Evolutionary conservation across 1,140 invertebrate species (phyloP).

Genomic region (Schlechtendalia chinensis): DNA sequence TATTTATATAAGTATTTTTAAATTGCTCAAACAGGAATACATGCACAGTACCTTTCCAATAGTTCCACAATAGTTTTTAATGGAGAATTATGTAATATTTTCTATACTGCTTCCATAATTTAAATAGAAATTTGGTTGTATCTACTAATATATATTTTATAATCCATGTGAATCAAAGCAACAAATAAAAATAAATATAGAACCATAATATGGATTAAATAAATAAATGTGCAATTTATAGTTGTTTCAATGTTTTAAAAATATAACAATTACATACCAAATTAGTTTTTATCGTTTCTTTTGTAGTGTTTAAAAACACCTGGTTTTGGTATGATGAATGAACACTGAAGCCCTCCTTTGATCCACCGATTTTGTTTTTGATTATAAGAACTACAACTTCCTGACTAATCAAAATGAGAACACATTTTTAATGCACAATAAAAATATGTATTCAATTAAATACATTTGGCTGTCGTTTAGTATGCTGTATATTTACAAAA

Average conservation of each 20-base stretch:
- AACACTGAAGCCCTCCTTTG: conserved; percentile 34
- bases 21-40: too few relatives aligned
- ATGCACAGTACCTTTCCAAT: too few relatives aligned
- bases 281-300: not conserved
- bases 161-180: not conserved
- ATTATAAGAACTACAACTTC: not conserved
- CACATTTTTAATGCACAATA: too few relatives aligned
- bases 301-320: not conserved
- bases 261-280: not conserved
- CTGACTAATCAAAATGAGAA: not conserved
- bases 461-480: not conserved
- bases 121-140: too few relatives aligned
- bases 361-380: conserved; percentile 35
- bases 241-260: too few relatives aligned
- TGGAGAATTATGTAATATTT: too few relatives aligned
- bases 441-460: not conserved
- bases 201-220: too few relatives aligned
- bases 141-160: not conserved
- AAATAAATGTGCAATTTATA: not conserved
- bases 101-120: too few relatives aligned
- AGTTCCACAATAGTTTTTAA: too few relatives aligned
- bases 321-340: conserved; percentile 24
- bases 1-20: too few relatives aligned
- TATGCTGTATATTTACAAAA: too few relatives aligned
- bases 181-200: too few relatives aligned